A percentile compares a stretch with the other conserved stretches of the same genome.
Conservation (phyloP, 2,113 vertebrate genomes). For the Vanacampus margaritifer region DNA sequence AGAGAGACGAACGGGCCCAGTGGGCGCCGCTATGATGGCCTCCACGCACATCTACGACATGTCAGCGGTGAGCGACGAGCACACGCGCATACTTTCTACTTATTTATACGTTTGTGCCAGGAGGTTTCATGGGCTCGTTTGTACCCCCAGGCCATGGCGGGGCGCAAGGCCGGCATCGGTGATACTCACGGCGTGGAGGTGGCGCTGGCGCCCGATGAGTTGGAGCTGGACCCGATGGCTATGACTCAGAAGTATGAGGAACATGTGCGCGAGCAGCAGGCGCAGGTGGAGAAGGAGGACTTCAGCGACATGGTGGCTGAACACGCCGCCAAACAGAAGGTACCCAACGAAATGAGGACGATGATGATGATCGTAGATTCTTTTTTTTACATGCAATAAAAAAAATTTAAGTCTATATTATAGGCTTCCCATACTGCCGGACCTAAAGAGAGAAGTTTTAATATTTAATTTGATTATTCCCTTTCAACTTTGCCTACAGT, state of each 20-base stretch:
- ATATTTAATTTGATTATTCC: too few relatives aligned
- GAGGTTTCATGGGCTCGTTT: background rate
- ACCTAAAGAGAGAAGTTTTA: too few relatives aligned
- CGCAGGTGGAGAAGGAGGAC: constrained; percentile 91
- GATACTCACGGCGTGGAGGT: constrained; percentile 87
- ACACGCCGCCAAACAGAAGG: constrained; percentile 94
- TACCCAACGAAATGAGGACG: constrained; percentile 29
- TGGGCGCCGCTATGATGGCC: constrained; percentile 89
- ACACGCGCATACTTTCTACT: background rate
- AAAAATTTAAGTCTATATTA: too few relatives aligned
- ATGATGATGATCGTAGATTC: background rate
- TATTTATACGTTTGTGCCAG: background rate
- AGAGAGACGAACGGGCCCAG: constrained; percentile 81
- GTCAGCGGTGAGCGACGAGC: constrained; percentile 62
- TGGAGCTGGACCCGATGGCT: constrained; percentile 90
- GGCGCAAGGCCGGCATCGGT: constrained; percentile 71
- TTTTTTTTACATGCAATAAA: too few relatives aligned
- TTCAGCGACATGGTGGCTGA: constrained; percentile 97
- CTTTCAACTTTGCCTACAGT: too few relatives aligned
- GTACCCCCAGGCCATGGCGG: constrained; percentile 71
- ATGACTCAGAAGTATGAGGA: constrained; percentile 94
- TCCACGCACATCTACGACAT: constrained; percentile 93
- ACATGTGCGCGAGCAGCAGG: constrained; percentile 88
- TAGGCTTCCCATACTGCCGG: too few relatives aligned
- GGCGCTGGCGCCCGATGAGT: constrained; percentile 85